Evolutionary conservation across 2,113 vertebrate genomes (phyloP), one percentile per base, ranked within the genome.

Genomic region (Balaeniceps rex): DNA sequence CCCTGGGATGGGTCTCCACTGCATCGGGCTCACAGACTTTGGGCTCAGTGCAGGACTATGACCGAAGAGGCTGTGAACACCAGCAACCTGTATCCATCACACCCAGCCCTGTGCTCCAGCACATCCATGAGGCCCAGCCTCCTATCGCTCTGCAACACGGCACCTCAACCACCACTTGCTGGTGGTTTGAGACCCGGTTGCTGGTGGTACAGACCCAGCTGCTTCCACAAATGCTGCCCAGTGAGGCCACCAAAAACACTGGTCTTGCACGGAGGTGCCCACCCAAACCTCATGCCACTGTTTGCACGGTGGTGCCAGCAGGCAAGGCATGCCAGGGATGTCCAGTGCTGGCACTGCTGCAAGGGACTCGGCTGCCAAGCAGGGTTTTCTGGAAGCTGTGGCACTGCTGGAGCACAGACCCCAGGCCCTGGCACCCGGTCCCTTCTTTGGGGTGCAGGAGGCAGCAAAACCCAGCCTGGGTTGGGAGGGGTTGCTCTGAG

Each of bases 101-200:
- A 28, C 29, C 6, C 49, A 77, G 40, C 26, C 34, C 52, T 40
- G 29, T 5, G 7, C 28, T 42, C 34, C 24, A 63, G 40, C 19
- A 12, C 26, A 47, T 31, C 47, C 21, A 4, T 12, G 19, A 44
- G 2, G 40, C 34, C 23, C 47, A 77, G 31, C 9, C 17, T 57
- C 1, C 0, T 14, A 40, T 13, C 0, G 0, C 7, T 44, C 70
- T 65, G 34, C 17, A 28, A 42, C 47, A 19, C 0, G 0, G 25
- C 22, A 54, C 36, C 49, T 77, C 63, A 61, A 10, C 17, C 54
- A 52, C 10, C 19, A 36, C 10, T 33, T 23, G 12, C 19, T 51
- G 38, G 34, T 28, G 61, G 15, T 25, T 71, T 76, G 49, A 79
- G 57, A 74, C 21, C 6, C n/a, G 14, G 6, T 5, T 60, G 7